Conservation (phyloP, 1,140 invertebrate species). For the Macrotrachela quadricornifera region DNA sequence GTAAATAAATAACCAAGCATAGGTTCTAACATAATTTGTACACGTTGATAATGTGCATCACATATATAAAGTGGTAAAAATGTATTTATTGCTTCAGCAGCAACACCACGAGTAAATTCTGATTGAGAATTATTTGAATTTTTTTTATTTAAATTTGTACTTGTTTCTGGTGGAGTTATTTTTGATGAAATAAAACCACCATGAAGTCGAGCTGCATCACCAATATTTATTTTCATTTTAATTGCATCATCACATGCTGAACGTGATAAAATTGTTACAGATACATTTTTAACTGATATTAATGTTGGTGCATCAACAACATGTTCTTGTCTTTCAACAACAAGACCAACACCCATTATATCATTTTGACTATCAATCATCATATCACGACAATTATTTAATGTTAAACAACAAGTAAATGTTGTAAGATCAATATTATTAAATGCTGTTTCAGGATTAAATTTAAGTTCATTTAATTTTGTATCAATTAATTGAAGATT, state of each 20-base stretch:
- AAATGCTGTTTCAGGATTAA: not conserved
- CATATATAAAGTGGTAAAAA: constrained; percentile 14
- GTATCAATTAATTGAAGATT: not conserved
- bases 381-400: constrained; percentile 7
- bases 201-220: constrained; percentile 12
- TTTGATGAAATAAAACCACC: constrained; percentile 12
- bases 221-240: constrained; percentile 13
- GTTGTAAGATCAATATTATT: no score
- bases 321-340: constrained; percentile 12
- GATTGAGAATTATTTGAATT: no score
- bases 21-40: constrained; percentile 12
- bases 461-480: constrained; percentile 2
- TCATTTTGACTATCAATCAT: constrained; percentile 10
- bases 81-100: constrained; percentile 14
- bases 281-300: constrained; percentile 11
- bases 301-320: constrained; percentile 13
- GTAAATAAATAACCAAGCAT: constrained; percentile 13
- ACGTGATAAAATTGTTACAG: constrained; percentile 12
- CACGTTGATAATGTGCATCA: constrained; percentile 12
- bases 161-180: constrained; percentile 9
- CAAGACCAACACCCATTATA: constrained; percentile 14
- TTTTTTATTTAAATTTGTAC: no score
- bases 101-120: constrained; percentile 10
- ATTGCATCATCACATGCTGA: constrained; percentile 13
- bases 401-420: no score